A percentile compares a stretch with the other conserved stretches of the same genome.
These are phyloP conservation scores for Tubulanus polymorphus DNA, from an alignment of 2,888 invertebrate genomes.

Conservation along the genomic window DNA sequence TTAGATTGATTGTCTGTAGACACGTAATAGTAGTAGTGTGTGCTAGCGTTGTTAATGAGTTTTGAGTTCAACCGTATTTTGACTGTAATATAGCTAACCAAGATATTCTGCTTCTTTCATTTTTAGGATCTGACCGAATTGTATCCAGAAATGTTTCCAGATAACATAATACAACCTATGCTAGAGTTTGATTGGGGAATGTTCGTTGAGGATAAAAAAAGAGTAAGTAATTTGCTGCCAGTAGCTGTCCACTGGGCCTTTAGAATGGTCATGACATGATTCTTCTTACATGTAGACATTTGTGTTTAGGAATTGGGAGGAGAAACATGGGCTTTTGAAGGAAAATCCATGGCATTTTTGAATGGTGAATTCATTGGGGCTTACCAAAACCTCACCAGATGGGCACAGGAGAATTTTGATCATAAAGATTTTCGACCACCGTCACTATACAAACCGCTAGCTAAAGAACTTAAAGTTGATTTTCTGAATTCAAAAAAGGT, in stretches of 20 bases:
- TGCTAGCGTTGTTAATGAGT: too few relatives aligned
- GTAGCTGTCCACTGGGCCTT: background rate
- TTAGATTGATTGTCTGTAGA: too few relatives aligned
- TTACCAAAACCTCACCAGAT: slow-evolving; percentile 43
- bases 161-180: slow-evolving; percentile 39
- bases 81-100: background rate
- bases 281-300: slow-evolving; percentile 1
- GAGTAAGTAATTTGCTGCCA: slow-evolving; percentile 28
- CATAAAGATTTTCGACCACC: slow-evolving; percentile 49
- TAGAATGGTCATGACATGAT: background rate
- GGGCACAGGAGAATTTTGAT: slow-evolving; percentile 44
- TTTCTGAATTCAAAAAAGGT: slow-evolving; percentile 43
- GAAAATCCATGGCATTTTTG: slow-evolving; percentile 45
- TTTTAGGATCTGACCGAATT: slow-evolving; percentile 43
- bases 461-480: slow-evolving; percentile 46
- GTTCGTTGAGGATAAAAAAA: slow-evolving; percentile 45
- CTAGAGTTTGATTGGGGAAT: slow-evolving; percentile 52
- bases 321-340: slow-evolving; percentile 48
- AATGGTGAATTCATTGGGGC: slow-evolving; percentile 45
- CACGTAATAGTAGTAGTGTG: too few relatives aligned
- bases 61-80: background rate
- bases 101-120: slow-evolving; percentile 1
- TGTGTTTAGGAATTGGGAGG: slow-evolving; percentile 42
- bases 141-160: slow-evolving; percentile 27
- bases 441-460: slow-evolving; percentile 42